Conservation (phyloP, 2,888 invertebrate species). For the Trichacis sp. region DNA sequence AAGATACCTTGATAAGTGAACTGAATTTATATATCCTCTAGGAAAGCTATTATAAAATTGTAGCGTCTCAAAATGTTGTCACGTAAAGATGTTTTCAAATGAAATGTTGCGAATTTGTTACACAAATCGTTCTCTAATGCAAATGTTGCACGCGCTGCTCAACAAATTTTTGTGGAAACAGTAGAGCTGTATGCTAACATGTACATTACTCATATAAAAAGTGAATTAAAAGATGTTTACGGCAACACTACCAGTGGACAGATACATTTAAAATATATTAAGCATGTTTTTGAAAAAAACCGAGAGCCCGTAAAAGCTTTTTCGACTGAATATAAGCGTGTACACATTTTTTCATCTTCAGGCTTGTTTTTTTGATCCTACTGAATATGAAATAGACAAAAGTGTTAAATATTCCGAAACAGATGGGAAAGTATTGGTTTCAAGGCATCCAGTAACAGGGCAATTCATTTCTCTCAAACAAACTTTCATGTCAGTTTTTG, state of each 20-base stretch:
- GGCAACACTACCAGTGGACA: too few relatives aligned
- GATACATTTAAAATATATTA: slow-evolving; percentile 1
- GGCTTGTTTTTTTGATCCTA: slow-evolving; percentile 10
- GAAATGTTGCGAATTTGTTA: too few relatives aligned
- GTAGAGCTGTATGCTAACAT: too few relatives aligned
- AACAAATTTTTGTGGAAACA: too few relatives aligned
- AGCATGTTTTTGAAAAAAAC: slow-evolving; percentile 13
- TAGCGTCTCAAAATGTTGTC: too few relatives aligned
- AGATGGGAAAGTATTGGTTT: background rate
- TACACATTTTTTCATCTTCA: slow-evolving; percentile 6
- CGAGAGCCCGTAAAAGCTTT: slow-evolving; percentile 11
- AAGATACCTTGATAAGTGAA: too few relatives aligned
- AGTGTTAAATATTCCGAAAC: background rate
- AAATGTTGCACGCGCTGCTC: too few relatives aligned
- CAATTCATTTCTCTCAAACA: slow-evolving; percentile 18
- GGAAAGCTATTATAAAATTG: too few relatives aligned
- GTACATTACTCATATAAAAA: background rate
- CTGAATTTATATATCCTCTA: too few relatives aligned
- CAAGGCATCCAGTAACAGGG: background rate
- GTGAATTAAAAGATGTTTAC: background rate
- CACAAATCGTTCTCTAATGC: too few relatives aligned
- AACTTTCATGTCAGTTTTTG: slow-evolving; percentile 12
- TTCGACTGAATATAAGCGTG: slow-evolving; percentile 15
- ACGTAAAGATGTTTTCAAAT: too few relatives aligned
- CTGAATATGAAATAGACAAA: slow-evolving; percentile 18